Base-by-base conservation (phyloP, 2,113 vertebrate genomes). In the Kryptolebias marmoratus region DNA sequence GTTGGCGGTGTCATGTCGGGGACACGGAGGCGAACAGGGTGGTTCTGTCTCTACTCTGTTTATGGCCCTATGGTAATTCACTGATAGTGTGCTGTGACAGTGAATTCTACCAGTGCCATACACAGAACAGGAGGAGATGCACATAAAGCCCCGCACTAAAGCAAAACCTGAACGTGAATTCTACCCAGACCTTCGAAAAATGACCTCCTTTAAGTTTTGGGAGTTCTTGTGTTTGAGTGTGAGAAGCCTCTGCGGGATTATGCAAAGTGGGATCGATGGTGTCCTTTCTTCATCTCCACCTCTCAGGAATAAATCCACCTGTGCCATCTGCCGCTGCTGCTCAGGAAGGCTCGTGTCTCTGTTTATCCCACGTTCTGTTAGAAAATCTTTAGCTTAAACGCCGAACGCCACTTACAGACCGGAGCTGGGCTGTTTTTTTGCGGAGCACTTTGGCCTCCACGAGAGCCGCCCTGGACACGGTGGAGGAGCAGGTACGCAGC, bases 21-120 rank as follows among this genome's bases (percentile, higher is more conserved):
- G 39, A 64, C 49, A 14, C 0, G 18, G 47, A 53, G 14, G 16
- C 16, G 13, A 65, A 67, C 54, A 75, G 52, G 42, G 95, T 78
- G 94, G 97, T 94, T 96, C 95, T 96, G 95, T 98, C 97, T 96
- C 97, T 96, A 95, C 97, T 98, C 97, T 97, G 97, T 99, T 97
- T 98, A 99, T 98, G 97, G 97, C 97, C 97, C 97, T 97, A 96
- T 97, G 96, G 97, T 98, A 98, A 99, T 98, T 99, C 97, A 99
- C 97, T 98, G 97, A 98, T 96, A 84, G 92, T 94, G 93, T 95
- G 93, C 94, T 94, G 95, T 95, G 95, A 98, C 97, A 99, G 97
- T 99, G 97, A 99, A 98, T 98, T 98, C 97, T 99, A 99, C 97
- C 97, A 98, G 97, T 98, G 97, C 97, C 97, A 98, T 98, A 99